Conservation (phyloP, 2,797 vertebrate species). For the Craterocephalus amniculus region DNA sequence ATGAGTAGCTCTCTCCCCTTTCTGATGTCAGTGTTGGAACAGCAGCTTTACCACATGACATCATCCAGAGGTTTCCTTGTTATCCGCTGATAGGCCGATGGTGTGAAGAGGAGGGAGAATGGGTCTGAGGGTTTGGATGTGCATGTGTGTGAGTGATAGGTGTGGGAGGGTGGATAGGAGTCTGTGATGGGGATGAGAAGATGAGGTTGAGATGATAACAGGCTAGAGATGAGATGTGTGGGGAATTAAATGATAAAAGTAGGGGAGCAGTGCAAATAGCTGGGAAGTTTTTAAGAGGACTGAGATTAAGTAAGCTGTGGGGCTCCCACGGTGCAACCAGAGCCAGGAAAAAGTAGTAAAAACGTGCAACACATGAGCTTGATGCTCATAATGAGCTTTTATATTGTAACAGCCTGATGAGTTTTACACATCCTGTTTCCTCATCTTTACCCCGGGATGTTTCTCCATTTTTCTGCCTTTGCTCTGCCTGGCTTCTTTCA, state of each 20-base stretch:
- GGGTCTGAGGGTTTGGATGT: neutral
- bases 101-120: neutral
- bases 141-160: constrained; percentile 3
- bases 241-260: constrained; percentile 24
- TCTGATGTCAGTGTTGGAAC: constrained; percentile 79
- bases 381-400: constrained; percentile 59
- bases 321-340: constrained; percentile 23
- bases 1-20: constrained; percentile 77
- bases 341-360: constrained; percentile 74
- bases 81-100: constrained; percentile 46
- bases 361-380: constrained; percentile 44
- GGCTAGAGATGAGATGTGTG: constrained; percentile 30
- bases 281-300: constrained; percentile 25
- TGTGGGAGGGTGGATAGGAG: constrained; percentile 4
- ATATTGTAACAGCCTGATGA: constrained; percentile 43
- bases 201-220: constrained; percentile 18
- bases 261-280: constrained; percentile 2
- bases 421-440: constrained; percentile 58
- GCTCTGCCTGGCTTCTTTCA: constrained; percentile 4
- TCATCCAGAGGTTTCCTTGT: constrained; percentile 71
- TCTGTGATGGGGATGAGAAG: neutral
- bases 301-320: constrained; percentile 12
- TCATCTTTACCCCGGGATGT: constrained; percentile 28
- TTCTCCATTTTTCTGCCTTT: constrained; percentile 5
- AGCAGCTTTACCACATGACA: constrained; percentile 68